These are phyloP conservation scores for Heterocephalus glaber DNA, from an alignment of 2,113 vertebrate genomes.

Conservation along the genomic window DNA sequence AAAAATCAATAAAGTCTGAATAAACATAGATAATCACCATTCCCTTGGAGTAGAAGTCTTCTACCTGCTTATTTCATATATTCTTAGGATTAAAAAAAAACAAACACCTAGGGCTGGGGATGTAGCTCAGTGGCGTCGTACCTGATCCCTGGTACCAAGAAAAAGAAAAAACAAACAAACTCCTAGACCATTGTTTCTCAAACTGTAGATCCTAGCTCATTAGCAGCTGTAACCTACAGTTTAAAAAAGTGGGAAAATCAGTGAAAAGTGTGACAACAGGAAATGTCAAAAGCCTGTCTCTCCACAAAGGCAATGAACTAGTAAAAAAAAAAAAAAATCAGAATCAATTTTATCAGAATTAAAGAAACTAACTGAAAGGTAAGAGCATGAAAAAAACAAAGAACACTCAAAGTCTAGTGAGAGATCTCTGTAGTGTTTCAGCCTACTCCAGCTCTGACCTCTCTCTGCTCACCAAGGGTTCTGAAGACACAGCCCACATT, in stretches of 20 bases:
- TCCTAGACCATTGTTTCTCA: not conserved
- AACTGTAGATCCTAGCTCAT: constrained; percentile 10
- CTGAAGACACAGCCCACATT: not conserved
- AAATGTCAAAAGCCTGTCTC: not conserved
- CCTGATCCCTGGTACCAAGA: no score
- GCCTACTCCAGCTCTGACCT: not conserved
- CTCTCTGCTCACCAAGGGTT: not conserved
- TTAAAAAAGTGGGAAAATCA: not conserved
- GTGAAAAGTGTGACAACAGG: not conserved
- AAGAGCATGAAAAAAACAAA: not conserved
- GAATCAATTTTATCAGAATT: not conserved
- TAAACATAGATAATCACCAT: not conserved
- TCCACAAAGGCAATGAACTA: not conserved
- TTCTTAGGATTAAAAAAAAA: not conserved
- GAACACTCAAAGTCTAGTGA: not conserved
- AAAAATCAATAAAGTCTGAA: not conserved
- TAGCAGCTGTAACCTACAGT: not conserved
- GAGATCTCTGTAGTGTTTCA: not conserved
- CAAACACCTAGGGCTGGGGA: no score
- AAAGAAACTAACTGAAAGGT: not conserved
- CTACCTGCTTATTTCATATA: not conserved
- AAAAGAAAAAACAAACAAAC: no score
- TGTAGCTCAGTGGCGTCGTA: no score
- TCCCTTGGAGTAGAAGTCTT: not conserved
- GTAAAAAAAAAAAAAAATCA: not conserved